A percentile compares a stretch with the other conserved stretches of the same genome.
Conservation (phyloP, 2,113 vertebrate species). For the Seriola quinqueradiata region DNA sequence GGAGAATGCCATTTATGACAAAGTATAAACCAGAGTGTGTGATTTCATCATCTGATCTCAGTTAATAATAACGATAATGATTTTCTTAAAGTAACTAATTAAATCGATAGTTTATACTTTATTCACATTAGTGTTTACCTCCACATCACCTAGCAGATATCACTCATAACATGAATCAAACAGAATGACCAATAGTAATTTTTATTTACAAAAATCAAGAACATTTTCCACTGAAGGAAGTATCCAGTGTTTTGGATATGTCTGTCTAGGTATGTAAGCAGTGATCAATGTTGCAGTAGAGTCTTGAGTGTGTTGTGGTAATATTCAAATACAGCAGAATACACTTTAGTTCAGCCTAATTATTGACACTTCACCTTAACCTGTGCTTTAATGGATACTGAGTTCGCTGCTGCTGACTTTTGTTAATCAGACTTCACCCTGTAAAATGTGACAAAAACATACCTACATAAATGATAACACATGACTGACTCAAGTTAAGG, state of each 20-base stretch:
- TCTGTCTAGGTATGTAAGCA: background rate
- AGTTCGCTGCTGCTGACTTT: background rate
- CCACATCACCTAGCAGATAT: background rate
- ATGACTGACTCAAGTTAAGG: background rate
- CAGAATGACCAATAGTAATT: background rate
- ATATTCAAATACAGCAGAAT: background rate
- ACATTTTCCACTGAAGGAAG: background rate
- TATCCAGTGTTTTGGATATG: background rate
- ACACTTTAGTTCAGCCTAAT: background rate
- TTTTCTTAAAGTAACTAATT: background rate
- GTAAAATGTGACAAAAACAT: background rate
- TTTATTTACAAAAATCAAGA: conserved; percentile 42
- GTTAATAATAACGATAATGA: background rate
- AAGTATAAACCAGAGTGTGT: background rate
- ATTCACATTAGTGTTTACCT: background rate
- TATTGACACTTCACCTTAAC: background rate
- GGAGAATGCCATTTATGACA: background rate
- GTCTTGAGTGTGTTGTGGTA: background rate
- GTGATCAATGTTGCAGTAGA: background rate
- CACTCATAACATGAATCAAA: background rate
- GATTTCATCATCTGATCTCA: background rate
- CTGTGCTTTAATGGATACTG: background rate
- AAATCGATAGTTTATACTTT: background rate
- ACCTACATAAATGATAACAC: background rate
- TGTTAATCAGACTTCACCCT: background rate